Conservation (phyloP, 1,140 invertebrate species). For the Tetramorium alpestre region DNA sequence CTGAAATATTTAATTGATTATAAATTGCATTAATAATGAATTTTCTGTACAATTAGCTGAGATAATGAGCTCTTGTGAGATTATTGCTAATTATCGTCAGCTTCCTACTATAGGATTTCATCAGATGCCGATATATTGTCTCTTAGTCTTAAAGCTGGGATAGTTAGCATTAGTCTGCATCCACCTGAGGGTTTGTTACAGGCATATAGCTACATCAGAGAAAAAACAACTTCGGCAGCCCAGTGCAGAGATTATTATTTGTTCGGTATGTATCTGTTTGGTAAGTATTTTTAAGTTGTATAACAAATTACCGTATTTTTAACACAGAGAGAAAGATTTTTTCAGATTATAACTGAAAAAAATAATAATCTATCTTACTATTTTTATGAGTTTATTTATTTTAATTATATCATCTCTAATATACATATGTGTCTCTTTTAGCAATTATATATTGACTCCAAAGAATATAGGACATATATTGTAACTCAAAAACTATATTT, state of each 20-base stretch:
- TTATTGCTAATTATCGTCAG: constrained; percentile 83
- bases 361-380: not conserved
- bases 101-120: constrained; percentile 71
- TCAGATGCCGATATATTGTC: constrained; percentile 60
- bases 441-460: constrained; percentile 15
- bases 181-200: constrained; percentile 91
- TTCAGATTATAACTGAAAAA: not conserved
- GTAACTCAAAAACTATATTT: constrained; percentile 16
- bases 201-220: constrained; percentile 84
- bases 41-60: constrained; percentile 38
- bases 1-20: not conserved
- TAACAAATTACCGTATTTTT: constrained; percentile 40
- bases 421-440: not conserved
- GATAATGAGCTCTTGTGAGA: constrained; percentile 81
- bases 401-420: not conserved
- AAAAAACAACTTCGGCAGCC: constrained; percentile 83
- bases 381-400: not conserved
- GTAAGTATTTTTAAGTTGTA: constrained; percentile 81
- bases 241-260: constrained; percentile 81
- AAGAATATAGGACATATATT: not conserved
- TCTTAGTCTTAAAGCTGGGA: constrained; percentile 77
- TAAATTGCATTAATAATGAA: constrained; percentile 17
- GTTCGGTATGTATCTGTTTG: constrained; percentile 72
- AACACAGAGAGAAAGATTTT: not conserved
- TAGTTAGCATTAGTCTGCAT: constrained; percentile 85